Percentiles rank a stretch among this genome's conserved stretches.
These are phyloP conservation scores for Drosophila triauraria DNA, from an alignment of 1,140 invertebrate genomes.

Conservation along the genomic window DNA sequence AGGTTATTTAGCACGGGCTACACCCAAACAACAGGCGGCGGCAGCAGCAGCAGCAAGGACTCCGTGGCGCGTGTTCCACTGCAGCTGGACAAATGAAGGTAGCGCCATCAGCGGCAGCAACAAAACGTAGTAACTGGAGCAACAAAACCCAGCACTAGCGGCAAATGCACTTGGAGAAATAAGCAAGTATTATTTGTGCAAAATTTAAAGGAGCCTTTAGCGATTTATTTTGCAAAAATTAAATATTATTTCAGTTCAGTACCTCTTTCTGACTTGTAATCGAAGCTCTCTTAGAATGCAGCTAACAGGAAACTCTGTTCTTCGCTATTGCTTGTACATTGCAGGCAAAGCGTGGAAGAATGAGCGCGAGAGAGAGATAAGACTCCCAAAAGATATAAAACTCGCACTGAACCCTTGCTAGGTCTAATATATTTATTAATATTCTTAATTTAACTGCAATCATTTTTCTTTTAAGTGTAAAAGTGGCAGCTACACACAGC, in stretches of 20 bases:
- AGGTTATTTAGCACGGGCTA: conserved; percentile 79
- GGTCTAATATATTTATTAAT: no score
- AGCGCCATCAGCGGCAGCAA: conserved; percentile 38
- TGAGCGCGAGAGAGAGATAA: no score
- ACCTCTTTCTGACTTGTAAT: no score
- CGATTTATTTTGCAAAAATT: no score
- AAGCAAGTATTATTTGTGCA: neutral
- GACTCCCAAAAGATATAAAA: no score
- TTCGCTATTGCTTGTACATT: no score
- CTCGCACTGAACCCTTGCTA: no score
- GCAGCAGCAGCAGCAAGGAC: conserved; percentile 50
- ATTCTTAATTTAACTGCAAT: neutral
- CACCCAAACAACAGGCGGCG: conserved; percentile 57
- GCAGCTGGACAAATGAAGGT: conserved; percentile 80
- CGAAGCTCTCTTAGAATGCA: no score
- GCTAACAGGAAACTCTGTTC: no score
- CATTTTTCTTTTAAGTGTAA: conserved; percentile 6
- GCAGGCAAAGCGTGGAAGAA: no score
- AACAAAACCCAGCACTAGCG: conserved; percentile 22
- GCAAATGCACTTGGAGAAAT: conserved; percentile 9
- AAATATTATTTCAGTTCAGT: no score
- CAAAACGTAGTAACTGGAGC: conserved; percentile 21
- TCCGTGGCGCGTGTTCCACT: conserved; percentile 71
- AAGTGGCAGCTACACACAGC: conserved; percentile 28
- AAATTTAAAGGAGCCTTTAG: neutral